Conservation (phyloP, 2,113 vertebrate genomes). For the Balaenoptera acutorostrata region DNA sequence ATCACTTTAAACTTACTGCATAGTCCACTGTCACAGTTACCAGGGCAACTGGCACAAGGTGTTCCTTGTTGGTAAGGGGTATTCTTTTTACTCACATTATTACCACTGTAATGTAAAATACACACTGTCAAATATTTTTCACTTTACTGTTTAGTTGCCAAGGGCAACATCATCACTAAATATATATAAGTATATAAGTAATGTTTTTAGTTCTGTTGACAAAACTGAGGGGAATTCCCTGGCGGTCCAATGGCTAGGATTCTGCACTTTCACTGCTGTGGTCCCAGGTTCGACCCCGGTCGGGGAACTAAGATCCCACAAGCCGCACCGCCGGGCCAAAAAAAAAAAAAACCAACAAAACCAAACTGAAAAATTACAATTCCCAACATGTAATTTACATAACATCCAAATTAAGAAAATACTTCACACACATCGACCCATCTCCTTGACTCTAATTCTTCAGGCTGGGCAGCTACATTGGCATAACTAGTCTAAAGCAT, state of each 20-base stretch:
- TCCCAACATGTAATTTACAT: not conserved
- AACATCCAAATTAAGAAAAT: not conserved
- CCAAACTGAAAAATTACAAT: not conserved
- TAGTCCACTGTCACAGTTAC: conserved; percentile 71
- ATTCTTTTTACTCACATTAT: not conserved
- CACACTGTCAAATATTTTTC: not conserved
- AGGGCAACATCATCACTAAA: not conserved
- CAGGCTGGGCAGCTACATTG: not conserved
- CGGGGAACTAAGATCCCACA: no score
- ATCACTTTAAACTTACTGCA: conserved; percentile 80
- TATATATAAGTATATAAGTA: not conserved
- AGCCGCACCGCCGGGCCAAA: no score
- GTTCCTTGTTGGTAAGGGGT: conserved; percentile 75
- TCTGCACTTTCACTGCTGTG: no score
- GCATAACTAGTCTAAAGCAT: not conserved
- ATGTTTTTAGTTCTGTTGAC: not conserved
- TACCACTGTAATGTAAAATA: conserved; percentile 78
- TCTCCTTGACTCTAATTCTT: not conserved
- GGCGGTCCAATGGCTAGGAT: no score
- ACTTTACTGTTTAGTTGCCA: not conserved
- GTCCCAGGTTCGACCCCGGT: no score
- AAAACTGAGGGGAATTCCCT: not conserved
- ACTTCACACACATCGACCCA: not conserved
- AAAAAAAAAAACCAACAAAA: no score
- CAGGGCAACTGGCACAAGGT: conserved; percentile 76